phyloP scores from a whole-genome alignment of 2,888 invertebrate species.

The Dryomyza anilis region DNA sequence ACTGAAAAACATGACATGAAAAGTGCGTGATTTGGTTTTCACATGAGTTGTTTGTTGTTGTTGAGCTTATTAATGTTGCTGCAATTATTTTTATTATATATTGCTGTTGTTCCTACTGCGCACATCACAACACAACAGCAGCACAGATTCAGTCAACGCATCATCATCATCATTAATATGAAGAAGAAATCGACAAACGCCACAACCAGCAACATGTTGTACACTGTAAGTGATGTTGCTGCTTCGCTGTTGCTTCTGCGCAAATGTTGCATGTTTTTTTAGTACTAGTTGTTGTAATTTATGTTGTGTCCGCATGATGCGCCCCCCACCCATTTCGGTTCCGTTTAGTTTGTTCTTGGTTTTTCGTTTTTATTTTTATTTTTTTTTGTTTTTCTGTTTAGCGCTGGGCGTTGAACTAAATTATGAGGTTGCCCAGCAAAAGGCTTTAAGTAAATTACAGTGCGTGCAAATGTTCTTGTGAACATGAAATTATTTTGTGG shows the following conservation, averaged over 20 bases:
- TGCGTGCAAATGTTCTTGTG: slow-evolving; percentile 37
- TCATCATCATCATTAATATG: not conserved
- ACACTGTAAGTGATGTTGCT: not conserved
- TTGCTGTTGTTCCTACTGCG: not conserved
- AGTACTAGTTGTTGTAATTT: slow-evolving; percentile 9
- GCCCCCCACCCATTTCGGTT: too few relatives aligned
- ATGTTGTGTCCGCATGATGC: slow-evolving; percentile 22
- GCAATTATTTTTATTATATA: not conserved
- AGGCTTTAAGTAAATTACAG: slow-evolving; percentile 35
- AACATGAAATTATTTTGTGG: slow-evolving; percentile 26
- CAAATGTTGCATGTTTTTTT: not conserved
- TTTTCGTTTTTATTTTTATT: too few relatives aligned
- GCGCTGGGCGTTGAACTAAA: slow-evolving; percentile 21
- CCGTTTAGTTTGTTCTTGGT: too few relatives aligned
- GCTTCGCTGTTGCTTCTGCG: slow-evolving; percentile 8
- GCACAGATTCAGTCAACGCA: not conserved
- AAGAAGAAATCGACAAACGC: not conserved
- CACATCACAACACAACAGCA: slow-evolving; percentile 15
- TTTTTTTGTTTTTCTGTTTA: not conserved
- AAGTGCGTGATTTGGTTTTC: slow-evolving; percentile 40
- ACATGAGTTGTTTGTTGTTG: slow-evolving; percentile 1
- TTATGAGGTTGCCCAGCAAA: slow-evolving; percentile 23
- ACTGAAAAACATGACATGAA: slow-evolving; percentile 36
- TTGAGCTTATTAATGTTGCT: not conserved
- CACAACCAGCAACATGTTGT: not conserved